A percentile compares a stretch with the other conserved stretches of the same genome.
Evolutionary conservation across 2,113 vertebrate genomes (phyloP).

Genomic region (Manacus vitellinus): DNA sequence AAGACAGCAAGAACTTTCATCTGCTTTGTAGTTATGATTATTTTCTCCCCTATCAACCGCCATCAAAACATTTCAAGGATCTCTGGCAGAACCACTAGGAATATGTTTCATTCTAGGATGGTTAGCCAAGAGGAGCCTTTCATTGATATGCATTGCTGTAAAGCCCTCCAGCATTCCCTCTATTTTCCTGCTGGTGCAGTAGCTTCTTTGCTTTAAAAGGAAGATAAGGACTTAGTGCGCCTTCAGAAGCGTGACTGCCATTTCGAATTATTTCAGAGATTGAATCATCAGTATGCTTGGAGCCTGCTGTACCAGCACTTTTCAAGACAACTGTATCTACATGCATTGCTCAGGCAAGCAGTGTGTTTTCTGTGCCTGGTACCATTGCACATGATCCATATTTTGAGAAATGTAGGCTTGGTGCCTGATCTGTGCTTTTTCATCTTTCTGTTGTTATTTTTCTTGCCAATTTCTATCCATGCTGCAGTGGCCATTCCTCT

Average conservation of each 20-base stretch:
- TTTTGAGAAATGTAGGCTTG: background rate
- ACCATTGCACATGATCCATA: background rate
- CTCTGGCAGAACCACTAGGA: background rate
- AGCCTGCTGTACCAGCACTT: conserved; percentile 49
- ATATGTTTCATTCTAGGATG: background rate
- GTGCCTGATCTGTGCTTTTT: background rate
- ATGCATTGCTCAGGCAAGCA: background rate
- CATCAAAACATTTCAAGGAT: background rate
- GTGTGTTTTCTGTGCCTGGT: background rate
- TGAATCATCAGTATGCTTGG: conserved; percentile 48
- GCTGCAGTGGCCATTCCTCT: background rate
- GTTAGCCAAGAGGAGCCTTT: conserved; percentile 28
- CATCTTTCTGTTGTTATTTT: background rate
- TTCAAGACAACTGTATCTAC: conserved; percentile 11
- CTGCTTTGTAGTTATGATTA: background rate
- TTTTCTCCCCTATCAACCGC: background rate
- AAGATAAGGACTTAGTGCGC: conserved; percentile 39
- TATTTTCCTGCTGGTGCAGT: background rate
- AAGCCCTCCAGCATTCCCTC: conserved; percentile 31
- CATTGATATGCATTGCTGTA: conserved; percentile 37
- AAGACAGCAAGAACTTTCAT: background rate
- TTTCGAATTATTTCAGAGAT: conserved; percentile 30
- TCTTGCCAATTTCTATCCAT: background rate
- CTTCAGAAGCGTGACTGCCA: conserved; percentile 42
- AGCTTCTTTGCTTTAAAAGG: conserved; percentile 48